These are phyloP conservation scores for Nothobranchius furzeri DNA, from an alignment of 2,113 vertebrate species.

Conservation along the genomic window DNA sequence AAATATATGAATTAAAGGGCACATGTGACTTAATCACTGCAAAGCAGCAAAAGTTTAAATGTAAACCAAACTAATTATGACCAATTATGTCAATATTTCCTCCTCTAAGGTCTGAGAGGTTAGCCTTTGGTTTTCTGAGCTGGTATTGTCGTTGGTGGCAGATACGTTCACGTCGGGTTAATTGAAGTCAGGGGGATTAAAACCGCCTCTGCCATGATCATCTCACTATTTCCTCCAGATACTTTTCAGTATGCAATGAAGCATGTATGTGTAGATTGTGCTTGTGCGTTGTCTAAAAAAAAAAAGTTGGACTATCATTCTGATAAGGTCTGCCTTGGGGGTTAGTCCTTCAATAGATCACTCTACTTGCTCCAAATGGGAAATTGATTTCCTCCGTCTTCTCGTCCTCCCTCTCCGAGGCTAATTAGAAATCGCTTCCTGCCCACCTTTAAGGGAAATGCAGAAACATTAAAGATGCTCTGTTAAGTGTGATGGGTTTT, in stretches of 20 bases:
- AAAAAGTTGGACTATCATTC: conserved; percentile 31
- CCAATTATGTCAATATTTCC: conserved; percentile 35
- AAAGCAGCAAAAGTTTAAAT: conserved; percentile 23
- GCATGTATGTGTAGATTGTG: neutral
- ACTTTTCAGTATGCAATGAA: conserved; percentile 34
- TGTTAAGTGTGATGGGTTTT: conserved; percentile 5
- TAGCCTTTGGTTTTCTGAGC: conserved; percentile 40
- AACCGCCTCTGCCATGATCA: conserved; percentile 59
- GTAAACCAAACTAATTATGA: conserved; percentile 42
- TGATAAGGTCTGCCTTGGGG: conserved; percentile 57
- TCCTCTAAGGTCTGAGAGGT: conserved; percentile 21
- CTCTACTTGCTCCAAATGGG: conserved; percentile 64
- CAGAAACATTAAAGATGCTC: conserved; percentile 30
- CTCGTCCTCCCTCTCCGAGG: conserved; percentile 41
- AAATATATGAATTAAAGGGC: neutral
- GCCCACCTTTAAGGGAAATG: conserved; percentile 34
- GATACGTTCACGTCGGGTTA: conserved; percentile 58
- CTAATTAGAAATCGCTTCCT: conserved; percentile 68
- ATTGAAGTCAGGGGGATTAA: conserved; percentile 72
- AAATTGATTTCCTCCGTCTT: conserved; percentile 68
- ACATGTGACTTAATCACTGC: neutral
- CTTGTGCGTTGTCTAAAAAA: conserved; percentile 30
- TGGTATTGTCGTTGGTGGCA: conserved; percentile 56
- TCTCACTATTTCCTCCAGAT: conserved; percentile 27
- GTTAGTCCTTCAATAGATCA: conserved; percentile 65